Percentiles rank a stretch among this genome's conserved stretches.
phyloP scores from a whole-genome alignment of 2,888 invertebrate genomes.

The Rhagonycha lutea region DNA sequence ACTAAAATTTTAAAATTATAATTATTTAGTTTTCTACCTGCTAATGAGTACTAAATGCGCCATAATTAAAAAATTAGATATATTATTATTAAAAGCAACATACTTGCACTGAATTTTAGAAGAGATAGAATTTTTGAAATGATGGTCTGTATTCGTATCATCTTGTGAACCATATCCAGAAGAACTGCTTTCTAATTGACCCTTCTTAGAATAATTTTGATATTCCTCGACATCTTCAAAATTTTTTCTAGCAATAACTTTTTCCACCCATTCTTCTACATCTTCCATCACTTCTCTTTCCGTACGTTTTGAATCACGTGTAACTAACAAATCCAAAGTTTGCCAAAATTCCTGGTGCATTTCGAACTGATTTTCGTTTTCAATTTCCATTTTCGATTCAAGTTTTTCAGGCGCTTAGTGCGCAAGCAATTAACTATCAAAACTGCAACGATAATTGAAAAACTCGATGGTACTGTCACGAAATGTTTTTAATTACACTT shows the following conservation, averaged over 20 bases:
- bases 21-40: too few relatives aligned
- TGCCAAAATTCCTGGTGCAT: slow-evolving; percentile 61
- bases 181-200: neutral
- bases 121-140: slow-evolving; percentile 37
- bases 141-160: slow-evolving; percentile 36
- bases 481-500: slow-evolving; percentile 7
- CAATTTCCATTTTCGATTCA: slow-evolving; percentile 4
- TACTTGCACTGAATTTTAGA: slow-evolving; percentile 48
- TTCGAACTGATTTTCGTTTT: neutral
- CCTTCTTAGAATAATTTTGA: slow-evolving; percentile 9
- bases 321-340: slow-evolving; percentile 65
- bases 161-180: slow-evolving; percentile 19
- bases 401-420: neutral
- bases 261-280: slow-evolving; percentile 47
- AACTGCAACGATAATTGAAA: neutral
- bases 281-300: slow-evolving; percentile 53
- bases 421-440: neutral
- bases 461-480: slow-evolving; percentile 5
- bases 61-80: too few relatives aligned
- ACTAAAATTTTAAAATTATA: neutral
- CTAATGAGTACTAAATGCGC: too few relatives aligned
- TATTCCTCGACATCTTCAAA: slow-evolving; percentile 18
- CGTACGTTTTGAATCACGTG: slow-evolving; percentile 58
- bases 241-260: slow-evolving; percentile 36
- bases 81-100: slow-evolving; percentile 12